Base-by-base conservation (phyloP, 2,113 vertebrate genomes). In the Hiodon alosoides region DNA sequence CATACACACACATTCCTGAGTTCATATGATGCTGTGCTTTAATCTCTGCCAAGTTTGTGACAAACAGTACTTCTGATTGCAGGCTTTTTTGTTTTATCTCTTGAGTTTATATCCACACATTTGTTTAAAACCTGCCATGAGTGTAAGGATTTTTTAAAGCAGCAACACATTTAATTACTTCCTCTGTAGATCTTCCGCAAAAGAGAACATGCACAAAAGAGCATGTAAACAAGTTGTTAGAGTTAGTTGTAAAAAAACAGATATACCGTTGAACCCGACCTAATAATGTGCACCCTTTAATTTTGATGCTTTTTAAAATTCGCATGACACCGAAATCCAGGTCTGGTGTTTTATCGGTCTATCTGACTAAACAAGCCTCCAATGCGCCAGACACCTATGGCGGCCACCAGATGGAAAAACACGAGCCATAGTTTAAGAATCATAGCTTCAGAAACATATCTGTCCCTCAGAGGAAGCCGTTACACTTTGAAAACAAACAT, bases 371-470 rank as follows among this genome's bases (percentile, higher is more conserved):
- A 31, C 31, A 31, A 31, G 47, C 50, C 67, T 51, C 67, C 47
- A 57, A 57, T 57, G 2, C 55, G 1, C 11, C 55, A 31, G 31
- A 31, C 31, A 31, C 55, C 55, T 57, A 75, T 61, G 77, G 54
- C 17, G 60, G 54, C 68, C 59, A 68, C 57, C 81, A 85, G 82
- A 86, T 84, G 81, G 77, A 82, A 69, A 76, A 69, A 54, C 60
- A 78, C 17, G 62, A 50, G 80, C 69, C 47, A 77, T 74, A 61
- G 84, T 58, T 31, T 31, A 71, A 10, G 77, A 16, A 78, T 47
- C 54, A 58, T 62, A 67, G 59, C 55, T 57, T 69, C 58, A 75
- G 69, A 77, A 50, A 71, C 74, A 55, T 52, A 75, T 76, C 78
- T 69, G 77, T 61, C 67, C 51, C 58, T 75, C 74, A 68, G 6